Base-by-base conservation (phyloP, 2,113 vertebrate genomes). In the Lipophrys pholis region DNA sequence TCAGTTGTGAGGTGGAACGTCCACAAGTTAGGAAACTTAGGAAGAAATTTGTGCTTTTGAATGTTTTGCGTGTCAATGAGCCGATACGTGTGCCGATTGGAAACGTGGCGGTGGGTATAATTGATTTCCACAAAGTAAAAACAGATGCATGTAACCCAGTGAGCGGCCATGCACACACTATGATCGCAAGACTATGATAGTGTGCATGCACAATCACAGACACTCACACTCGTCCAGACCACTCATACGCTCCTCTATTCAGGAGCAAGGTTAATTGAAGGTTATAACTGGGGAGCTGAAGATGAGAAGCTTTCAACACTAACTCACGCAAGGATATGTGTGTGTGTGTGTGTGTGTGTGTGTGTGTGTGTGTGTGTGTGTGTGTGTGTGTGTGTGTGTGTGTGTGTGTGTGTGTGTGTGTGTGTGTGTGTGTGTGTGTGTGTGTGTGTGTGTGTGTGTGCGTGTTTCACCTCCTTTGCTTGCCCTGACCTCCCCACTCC, bases 251-350 rank as follows among this genome's bases (percentile, higher is more conserved):
- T 71, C 73, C 81, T 82, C 63, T 80, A 84, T 87, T 89, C 87
- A 86, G 80, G 59, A 86, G 82, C 83, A 90, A 91, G 90, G 91
- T 91, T 92, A 92, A 92, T 91, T 92, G 89, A 92, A 92, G 88
- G 90, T 91, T 92, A 88, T 75, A 83, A 70, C 77, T 82, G 81
- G 53, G 83, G 74, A 84, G 83, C 65, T 55, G 84, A 54, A 78
- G 85, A 83, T 8, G 73, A 85, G 82, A 84, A 80, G 81, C 87
- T 87, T 84, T 85, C 76, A 81, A 58, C 11, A 0, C 42, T 40
- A 38, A 42, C 21, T 30, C 21, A 30, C 21, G 21, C 21, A 30
- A 30, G 61, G 42, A 63, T 64, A 50, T 67, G 11, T 78, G 57
- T 36, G 61, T 64, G 73, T 63, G 65, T 76, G 49, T 45, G 41